These are phyloP conservation scores for Drosophila flavopinicola DNA, from an alignment of 2,888 invertebrate species.

Conservation along the genomic window DNA sequence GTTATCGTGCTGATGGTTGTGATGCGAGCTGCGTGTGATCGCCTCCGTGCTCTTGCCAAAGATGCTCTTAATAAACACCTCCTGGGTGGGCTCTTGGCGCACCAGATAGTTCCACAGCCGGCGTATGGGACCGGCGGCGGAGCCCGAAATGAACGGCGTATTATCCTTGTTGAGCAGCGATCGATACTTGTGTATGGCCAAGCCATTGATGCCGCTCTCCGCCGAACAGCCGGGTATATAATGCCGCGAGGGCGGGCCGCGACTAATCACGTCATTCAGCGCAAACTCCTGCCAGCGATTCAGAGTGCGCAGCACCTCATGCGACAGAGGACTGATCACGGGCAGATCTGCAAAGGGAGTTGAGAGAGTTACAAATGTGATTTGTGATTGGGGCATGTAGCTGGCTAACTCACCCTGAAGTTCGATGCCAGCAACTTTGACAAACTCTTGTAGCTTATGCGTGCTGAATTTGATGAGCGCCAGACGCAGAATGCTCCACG, in stretches of 20 bases:
- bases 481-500: constrained; percentile 97
- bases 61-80: constrained; percentile 97
- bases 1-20: constrained; percentile 65
- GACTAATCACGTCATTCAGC: constrained; percentile 87
- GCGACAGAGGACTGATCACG: constrained; percentile 96
- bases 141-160: constrained; percentile 94
- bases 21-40: constrained; percentile 55
- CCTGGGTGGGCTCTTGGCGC: constrained; percentile 95
- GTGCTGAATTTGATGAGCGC: constrained; percentile 94
- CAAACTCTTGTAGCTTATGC: constrained; percentile 93
- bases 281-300: constrained; percentile 95
- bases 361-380: too few species aligned
- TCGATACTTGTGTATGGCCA: constrained; percentile 96
- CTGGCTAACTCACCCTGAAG: constrained; percentile 88
- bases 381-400: background rate
- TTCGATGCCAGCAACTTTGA: constrained; percentile 95
- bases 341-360: constrained; percentile 89
- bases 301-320: constrained; percentile 93
- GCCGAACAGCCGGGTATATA: constrained; percentile 95
- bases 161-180: constrained; percentile 96
- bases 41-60: constrained; percentile 90
- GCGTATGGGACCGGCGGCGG: constrained; percentile 90
- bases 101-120: constrained; percentile 97
- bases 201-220: constrained; percentile 90
- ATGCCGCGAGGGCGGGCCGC: constrained; percentile 91